These are phyloP conservation scores for Caranx ignobilis DNA, from an alignment of 2,113 vertebrate genomes.

Conservation along the genomic window DNA sequence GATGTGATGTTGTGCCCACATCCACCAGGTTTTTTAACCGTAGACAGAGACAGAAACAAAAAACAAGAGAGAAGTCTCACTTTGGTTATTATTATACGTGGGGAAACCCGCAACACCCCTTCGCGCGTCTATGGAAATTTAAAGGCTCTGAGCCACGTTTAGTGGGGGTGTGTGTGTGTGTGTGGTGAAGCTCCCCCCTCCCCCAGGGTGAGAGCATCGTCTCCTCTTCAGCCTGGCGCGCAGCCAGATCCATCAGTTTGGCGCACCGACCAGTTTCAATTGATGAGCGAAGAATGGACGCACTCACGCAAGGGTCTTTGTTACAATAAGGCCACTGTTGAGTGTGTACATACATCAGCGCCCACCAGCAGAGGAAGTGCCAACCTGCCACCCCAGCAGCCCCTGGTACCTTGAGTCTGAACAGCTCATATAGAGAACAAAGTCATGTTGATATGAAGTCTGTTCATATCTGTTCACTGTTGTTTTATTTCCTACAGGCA, in stretches of 20 bases:
- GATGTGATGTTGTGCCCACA: neutral
- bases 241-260: conserved; percentile 69
- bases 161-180: neutral
- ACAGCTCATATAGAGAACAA: conserved; percentile 8
- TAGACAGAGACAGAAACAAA: too few relatives aligned
- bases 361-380: conserved; percentile 38
- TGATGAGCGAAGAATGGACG: conserved; percentile 63
- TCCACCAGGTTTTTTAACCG: neutral
- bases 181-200: conserved; percentile 9
- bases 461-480: too few relatives aligned
- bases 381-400: conserved; percentile 49
- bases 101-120: conserved; percentile 2
- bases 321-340: conserved; percentile 71
- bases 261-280: conserved; percentile 55
- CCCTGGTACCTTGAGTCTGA: conserved; percentile 17
- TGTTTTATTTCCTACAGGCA: too few relatives aligned
- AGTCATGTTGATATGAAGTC: neutral
- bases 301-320: conserved; percentile 61
- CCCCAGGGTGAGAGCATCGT: conserved; percentile 24
- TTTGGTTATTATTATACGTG: conserved; percentile 11
- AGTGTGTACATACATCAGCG: conserved; percentile 52
- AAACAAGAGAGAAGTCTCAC: neutral
- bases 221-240: conserved; percentile 44
- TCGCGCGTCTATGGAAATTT: conserved; percentile 7
- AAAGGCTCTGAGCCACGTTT: conserved; percentile 25